Percentiles rank a stretch among this genome's conserved stretches.
Evolutionary conservation across 2,888 invertebrate genomes (phyloP).

Genomic region (Agriopis marginaria): DNA sequence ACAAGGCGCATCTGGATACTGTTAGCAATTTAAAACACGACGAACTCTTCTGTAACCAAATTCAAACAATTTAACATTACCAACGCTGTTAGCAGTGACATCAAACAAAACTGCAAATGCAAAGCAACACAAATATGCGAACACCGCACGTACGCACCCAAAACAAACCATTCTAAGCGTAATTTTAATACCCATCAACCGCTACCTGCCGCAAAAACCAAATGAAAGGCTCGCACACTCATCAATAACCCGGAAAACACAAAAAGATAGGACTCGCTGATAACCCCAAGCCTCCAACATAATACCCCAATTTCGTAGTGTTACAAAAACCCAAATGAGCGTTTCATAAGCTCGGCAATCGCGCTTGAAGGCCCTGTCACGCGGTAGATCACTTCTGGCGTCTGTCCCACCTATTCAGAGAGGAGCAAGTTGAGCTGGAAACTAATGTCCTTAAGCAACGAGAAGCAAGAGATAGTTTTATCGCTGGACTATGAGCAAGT

Average conservation of each 20-base stretch:
- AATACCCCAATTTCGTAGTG: constrained; percentile 43
- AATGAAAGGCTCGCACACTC: constrained; percentile 33
- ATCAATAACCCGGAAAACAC: constrained; percentile 42
- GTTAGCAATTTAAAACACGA: neutral
- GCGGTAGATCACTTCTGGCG: constrained; percentile 38
- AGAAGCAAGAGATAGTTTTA: neutral
- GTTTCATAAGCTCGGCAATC: constrained; percentile 47
- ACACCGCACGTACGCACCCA: neutral
- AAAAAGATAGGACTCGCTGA: constrained; percentile 43
- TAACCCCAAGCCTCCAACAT: constrained; percentile 35
- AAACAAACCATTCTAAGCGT: constrained; percentile 12
- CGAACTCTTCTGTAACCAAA: neutral
- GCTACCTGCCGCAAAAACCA: constrained; percentile 28
- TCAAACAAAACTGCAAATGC: constrained; percentile 14
- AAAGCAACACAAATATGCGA: neutral
- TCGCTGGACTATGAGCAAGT: neutral
- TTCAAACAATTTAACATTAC: neutral
- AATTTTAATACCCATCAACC: constrained; percentile 17
- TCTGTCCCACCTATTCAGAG: neutral
- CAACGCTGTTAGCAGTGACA: constrained; percentile 4
- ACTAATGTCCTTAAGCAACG: neutral
- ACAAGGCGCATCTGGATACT: no score
- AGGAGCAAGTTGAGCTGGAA: neutral
- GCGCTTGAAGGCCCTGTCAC: constrained; percentile 41
- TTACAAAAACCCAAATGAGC: constrained; percentile 48